Evolutionary conservation across 2,888 invertebrate genomes (phyloP), one percentile per base, ranked within the genome.

Genomic region (Listrodromus nycthemerus): DNA sequence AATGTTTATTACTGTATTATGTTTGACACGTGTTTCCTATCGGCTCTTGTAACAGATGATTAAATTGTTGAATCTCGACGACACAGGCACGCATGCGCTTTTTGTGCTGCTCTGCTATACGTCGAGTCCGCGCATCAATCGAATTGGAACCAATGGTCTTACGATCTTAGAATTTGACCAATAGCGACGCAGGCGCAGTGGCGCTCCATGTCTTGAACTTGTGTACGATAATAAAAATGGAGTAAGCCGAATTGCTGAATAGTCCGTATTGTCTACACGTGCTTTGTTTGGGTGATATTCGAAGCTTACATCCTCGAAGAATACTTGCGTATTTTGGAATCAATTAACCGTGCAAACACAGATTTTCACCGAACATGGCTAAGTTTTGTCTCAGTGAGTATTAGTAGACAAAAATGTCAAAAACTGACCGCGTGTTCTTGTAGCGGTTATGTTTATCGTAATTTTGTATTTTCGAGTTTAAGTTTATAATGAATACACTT

Each of bases 371-470:
- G 30, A 89, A 69, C 73, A 94, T 94, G 94, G 94, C 94, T 0
- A 94, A 94, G 86, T 92, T 94, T 87, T 93, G 93, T 88, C 86
- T 94, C 52, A 94, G 94, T 94, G 90, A 93, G 94, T 93, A 86
- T 73, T 37, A 10, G 21, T 1, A 50, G 7, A 21, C 61, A 10
- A 10, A 50, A 48, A 55, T 24, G 58, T 10, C 21, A 30, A 50
- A 30, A 67, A 61, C 6, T 66, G 4, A 41, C 63, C 69, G 74
- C 66, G 74, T 81, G 77, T 16, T 16, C 13, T 66, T 71, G 50
- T 2, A 30, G 10, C 61, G 70, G 83, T 86, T 88, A 87, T 81
- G 75, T 84, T 82, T 83, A 79, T 55, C 10, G n/a, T 24, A 48
- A 41, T 0, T 55, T 37, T 8, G 19, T 13, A 45, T 6, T 13